Conservation (phyloP, 2,113 vertebrate genomes). For the Alethe diademata region DNA sequence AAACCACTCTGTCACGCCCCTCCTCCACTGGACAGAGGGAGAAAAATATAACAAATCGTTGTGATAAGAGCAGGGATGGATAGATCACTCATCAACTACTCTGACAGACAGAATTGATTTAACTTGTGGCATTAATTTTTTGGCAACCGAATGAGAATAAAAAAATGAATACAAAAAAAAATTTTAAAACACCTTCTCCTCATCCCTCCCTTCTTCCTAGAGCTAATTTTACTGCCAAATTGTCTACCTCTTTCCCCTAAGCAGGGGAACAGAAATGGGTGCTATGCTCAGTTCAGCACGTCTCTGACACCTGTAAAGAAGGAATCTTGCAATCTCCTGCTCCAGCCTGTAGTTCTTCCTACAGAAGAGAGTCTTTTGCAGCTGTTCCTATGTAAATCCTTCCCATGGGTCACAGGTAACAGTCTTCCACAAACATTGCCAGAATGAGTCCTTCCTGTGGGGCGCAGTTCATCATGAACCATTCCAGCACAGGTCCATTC, state of each 20-base stretch:
- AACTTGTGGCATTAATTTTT: background rate
- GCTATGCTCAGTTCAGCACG: background rate
- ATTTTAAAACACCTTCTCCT: background rate
- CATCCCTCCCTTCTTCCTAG: background rate
- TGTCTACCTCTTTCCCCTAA: background rate
- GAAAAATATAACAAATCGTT: background rate
- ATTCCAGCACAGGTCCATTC: background rate
- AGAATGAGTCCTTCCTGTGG: background rate
- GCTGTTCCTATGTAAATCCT: background rate
- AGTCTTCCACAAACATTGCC: no score
- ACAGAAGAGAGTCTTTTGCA: background rate
- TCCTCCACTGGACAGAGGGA: background rate
- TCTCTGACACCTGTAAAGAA: background rate
- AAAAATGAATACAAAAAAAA: background rate
- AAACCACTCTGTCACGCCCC: fast-evolving
- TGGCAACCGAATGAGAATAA: background rate
- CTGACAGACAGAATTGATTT: fast-evolving
- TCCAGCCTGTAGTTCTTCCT: background rate
- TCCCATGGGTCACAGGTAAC: background rate
- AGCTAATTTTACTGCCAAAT: background rate
- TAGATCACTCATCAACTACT: background rate
- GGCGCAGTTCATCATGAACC: background rate
- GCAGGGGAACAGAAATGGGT: fast-evolving
- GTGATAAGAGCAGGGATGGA: background rate
- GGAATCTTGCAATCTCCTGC: background rate